Base-by-base conservation (phyloP, 30 jellyfish, hydroid and myxozoan genomes). In the Sanderia malayensis region DNA sequence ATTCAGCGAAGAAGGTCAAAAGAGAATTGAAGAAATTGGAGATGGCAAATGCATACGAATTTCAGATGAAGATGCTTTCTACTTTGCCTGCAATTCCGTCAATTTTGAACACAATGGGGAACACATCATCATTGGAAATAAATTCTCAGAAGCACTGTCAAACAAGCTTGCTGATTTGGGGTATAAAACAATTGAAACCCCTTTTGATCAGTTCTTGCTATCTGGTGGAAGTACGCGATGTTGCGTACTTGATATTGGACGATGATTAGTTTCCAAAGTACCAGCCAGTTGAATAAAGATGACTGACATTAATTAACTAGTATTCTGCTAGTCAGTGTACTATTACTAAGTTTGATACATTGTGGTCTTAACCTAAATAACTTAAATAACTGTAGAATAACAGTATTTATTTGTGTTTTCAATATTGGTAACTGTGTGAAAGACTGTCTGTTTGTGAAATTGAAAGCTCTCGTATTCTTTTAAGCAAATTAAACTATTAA, bases 211-310 rank as follows among this genome's bases (percentile, higher is more conserved):
- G 76, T 77, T 77, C 37, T 55, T 77, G 33, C 68, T 77, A 44
- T 64, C 89, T 65, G 89, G 89, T 20, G 89, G 89, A 26, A 77
- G 89, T 60, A 77, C 89, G 4, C 46, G 89, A 31, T 77, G 89
- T 69, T 33, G 68, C 47, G 89, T 77, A 0, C 61, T 77, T 30
- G 89, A 77, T 55, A 77, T 77, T 47, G 81, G 81, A 58, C 41
- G 59, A 49, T 49, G 18, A 8, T 9, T 4, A 15, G 8, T 49
- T 37, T 37, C n/a, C n/a, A n/a, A n/a, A n/a, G n/a, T n/a, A n/a
- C n/a, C n/a, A n/a, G n/a, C n/a, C n/a, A n/a, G n/a, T n/a, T n/a
- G n/a, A n/a, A n/a, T n/a, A n/a, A n/a, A n/a, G n/a, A n/a, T n/a
- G n/a, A n/a, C n/a, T n/a, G n/a, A n/a, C n/a, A n/a, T n/a, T n/a